A percentile compares a stretch with the other conserved stretches of the same genome.
These are phyloP conservation scores for Vanessa atalanta DNA, from an alignment of 1,140 invertebrate species.

Conservation along the genomic window DNA sequence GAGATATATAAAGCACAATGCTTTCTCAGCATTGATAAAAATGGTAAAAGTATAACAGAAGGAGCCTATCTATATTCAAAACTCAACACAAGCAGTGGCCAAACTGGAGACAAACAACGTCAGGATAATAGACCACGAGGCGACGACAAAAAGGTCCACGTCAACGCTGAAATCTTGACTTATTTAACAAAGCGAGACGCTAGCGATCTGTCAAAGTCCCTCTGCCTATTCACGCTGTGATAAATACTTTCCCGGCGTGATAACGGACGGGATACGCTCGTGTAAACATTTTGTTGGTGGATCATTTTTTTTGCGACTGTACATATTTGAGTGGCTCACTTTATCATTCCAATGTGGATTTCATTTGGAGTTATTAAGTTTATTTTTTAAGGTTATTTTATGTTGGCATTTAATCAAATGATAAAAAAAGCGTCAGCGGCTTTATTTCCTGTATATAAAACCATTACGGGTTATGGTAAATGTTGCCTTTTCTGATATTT, in stretches of 20 bases:
- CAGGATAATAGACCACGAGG: conserved; percentile 29
- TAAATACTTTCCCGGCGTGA: conserved; percentile 53
- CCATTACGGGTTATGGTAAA: too few species aligned
- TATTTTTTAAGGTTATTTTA: neutral
- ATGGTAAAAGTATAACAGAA: neutral
- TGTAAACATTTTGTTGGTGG: conserved; percentile 31
- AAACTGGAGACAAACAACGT: conserved; percentile 16
- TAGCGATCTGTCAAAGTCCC: conserved; percentile 54
- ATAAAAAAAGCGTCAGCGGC: too few species aligned
- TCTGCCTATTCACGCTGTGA: conserved; percentile 49
- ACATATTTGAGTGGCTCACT: neutral
- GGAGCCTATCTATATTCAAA: conserved; percentile 8
- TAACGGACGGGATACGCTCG: conserved; percentile 36
- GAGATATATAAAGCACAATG: neutral
- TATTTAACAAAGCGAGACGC: conserved; percentile 44
- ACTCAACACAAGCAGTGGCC: conserved; percentile 12
- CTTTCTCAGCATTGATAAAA: neutral
- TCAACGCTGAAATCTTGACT: conserved; percentile 41
- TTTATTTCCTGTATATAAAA: too few species aligned
- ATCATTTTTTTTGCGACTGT: conserved; percentile 2
- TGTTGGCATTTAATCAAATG: too few species aligned
- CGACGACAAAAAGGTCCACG: conserved; percentile 29
- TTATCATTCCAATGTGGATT: neutral
- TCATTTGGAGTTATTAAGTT: neutral
- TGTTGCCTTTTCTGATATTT: too few species aligned